Conservation (phyloP, 2,888 invertebrate genomes). For the Tineola bisselliella region DNA sequence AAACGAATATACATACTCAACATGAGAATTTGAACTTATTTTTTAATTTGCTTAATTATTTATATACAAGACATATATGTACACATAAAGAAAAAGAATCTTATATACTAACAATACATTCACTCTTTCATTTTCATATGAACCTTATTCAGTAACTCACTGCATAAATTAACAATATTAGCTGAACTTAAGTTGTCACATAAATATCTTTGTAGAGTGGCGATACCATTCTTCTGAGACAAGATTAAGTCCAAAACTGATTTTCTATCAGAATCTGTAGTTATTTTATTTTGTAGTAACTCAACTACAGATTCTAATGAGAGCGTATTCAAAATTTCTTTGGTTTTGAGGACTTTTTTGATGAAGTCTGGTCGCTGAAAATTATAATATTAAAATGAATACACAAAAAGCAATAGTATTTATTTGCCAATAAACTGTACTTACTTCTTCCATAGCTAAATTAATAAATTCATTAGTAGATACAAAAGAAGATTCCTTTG, state of each 20-base stretch:
- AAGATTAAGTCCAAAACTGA: conserved; percentile 28
- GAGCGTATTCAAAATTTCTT: conserved; percentile 22
- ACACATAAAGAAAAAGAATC: no score
- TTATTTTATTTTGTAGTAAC: conserved; percentile 27
- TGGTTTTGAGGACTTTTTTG: conserved; percentile 13
- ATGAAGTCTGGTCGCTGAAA: conserved; percentile 47
- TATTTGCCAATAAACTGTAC: conserved; percentile 16
- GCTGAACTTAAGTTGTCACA: conserved; percentile 32
- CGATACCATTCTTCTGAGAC: conserved; percentile 21
- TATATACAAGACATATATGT: no score
- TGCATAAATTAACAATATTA: conserved; percentile 41
- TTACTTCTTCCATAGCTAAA: conserved; percentile 38
- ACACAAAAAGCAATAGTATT: no score
- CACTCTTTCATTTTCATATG: conserved; percentile 24
- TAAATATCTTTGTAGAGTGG: conserved; percentile 32
- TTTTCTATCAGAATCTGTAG: conserved; percentile 21
- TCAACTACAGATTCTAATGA: conserved; percentile 4
- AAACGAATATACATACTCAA: no score
- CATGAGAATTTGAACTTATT: no score
- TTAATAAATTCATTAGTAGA: conserved; percentile 36
- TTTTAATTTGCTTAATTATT: no score
- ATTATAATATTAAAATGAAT: no score
- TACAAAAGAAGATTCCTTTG: conserved; percentile 35
- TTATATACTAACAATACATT: background rate
- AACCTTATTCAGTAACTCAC: conserved; percentile 33